These are phyloP conservation scores for Ditula angustiorana DNA, from an alignment of 2,888 invertebrate species.

Conservation along the genomic window DNA sequence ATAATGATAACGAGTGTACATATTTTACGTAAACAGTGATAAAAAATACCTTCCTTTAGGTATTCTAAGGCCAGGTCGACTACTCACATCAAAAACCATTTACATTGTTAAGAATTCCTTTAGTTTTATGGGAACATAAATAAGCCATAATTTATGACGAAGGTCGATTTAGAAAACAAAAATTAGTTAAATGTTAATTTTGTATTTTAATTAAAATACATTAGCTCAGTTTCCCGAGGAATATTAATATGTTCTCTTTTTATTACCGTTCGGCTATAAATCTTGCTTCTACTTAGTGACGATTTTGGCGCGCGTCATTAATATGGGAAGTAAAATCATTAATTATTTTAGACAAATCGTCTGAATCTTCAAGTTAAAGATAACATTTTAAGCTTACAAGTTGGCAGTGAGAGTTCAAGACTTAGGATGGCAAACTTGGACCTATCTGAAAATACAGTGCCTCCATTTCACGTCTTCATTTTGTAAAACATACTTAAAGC, in stretches of 20 bases:
- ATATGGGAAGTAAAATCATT: background rate
- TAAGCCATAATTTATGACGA: slow-evolving; percentile 28
- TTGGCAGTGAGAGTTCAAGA: background rate
- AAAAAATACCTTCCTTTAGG: too few species aligned
- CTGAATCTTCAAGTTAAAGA: background rate
- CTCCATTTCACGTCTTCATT: background rate
- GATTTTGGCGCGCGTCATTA: slow-evolving; percentile 21
- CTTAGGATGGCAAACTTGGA: background rate
- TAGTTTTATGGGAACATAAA: slow-evolving; percentile 32
- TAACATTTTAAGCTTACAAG: background rate
- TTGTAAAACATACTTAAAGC: background rate
- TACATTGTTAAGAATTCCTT: slow-evolving; percentile 20
- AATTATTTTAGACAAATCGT: slow-evolving; percentile 18
- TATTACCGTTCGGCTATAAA: slow-evolving; percentile 19
- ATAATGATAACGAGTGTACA: too few species aligned
- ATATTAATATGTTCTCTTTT: slow-evolving; percentile 28
- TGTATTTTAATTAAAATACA: slow-evolving; percentile 36
- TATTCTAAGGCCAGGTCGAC: background rate
- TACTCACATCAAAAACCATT: background rate
- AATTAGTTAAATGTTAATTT: slow-evolving; percentile 35
- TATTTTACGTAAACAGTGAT: too few species aligned
- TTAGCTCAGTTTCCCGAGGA: slow-evolving; percentile 26
- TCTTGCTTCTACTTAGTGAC: slow-evolving; percentile 11
- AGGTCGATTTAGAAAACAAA: slow-evolving; percentile 33
- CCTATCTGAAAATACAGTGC: background rate